Percentiles rank a stretch among this genome's conserved stretches.
Evolutionary conservation across 2,888 invertebrate genomes (phyloP).

Genomic region (Antheraea yamamai): DNA sequence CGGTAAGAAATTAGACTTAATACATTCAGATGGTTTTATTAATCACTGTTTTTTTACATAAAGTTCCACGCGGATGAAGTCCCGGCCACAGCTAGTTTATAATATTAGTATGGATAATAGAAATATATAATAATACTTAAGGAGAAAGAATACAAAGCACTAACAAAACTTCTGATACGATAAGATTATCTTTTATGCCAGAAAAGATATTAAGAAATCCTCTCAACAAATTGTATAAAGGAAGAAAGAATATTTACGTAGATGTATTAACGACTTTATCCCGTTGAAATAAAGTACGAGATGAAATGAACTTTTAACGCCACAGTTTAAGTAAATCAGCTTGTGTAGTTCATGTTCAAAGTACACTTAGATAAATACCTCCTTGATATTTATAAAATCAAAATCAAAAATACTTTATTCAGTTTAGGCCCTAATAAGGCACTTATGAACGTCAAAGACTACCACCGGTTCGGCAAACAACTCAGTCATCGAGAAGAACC

Average conservation of each 20-base stretch:
- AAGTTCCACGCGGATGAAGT: no score
- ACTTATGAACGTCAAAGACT: no score
- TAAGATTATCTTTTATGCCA: slow-evolving; percentile 25
- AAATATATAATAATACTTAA: slow-evolving; percentile 10
- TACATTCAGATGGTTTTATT: no score
- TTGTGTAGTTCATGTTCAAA: not conserved
- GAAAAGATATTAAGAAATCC: slow-evolving; percentile 9
- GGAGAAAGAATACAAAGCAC: not conserved
- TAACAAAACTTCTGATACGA: slow-evolving; percentile 24
- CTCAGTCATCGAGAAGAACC: no score
- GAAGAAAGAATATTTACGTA: not conserved
- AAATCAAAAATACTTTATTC: no score
- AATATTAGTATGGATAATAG: not conserved
- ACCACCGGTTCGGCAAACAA: no score
- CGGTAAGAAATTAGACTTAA: no score
- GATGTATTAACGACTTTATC: not conserved
- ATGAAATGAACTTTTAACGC: not conserved
- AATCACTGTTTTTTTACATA: no score
- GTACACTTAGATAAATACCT: not conserved
- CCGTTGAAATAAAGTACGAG: not conserved
- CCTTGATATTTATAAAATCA: no score
- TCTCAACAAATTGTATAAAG: not conserved
- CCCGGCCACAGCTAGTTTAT: no score
- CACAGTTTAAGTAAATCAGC: not conserved
- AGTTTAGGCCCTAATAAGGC: no score